A percentile compares a stretch with the other conserved stretches of the same genome.
Evolutionary conservation across 2,888 invertebrate species (phyloP).

Genomic region (Norana najaformis): DNA sequence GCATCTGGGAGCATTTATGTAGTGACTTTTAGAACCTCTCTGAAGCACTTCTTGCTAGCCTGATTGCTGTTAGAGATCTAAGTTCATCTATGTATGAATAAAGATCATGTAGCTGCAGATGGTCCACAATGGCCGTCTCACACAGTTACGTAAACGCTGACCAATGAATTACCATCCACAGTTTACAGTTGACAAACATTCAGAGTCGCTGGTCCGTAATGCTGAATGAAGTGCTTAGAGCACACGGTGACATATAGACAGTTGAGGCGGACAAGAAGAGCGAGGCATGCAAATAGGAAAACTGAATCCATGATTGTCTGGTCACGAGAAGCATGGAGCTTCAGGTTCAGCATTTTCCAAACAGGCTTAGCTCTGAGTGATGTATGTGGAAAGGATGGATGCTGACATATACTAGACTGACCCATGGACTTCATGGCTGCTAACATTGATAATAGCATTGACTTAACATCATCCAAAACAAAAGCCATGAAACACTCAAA

Average conservation of each 20-base stretch:
- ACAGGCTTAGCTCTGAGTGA: not conserved
- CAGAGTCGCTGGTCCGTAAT: not conserved
- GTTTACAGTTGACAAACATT: not conserved
- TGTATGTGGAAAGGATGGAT: not conserved
- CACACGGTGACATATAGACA: not conserved
- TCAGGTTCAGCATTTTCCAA: not conserved
- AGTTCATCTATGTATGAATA: not conserved
- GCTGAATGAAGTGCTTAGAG: not conserved
- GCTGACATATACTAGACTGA: not conserved
- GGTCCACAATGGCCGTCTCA: no score
- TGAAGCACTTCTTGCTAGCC: not conserved
- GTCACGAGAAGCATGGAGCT: not conserved
- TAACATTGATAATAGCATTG: not conserved
- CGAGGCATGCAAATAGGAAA: not conserved
- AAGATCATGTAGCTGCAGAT: not conserved
- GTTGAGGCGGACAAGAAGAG: not conserved
- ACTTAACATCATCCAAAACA: not conserved
- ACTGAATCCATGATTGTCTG: not conserved
- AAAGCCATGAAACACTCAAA: not conserved
- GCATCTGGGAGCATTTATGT: not conserved
- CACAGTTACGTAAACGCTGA: not conserved
- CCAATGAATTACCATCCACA: not conserved
- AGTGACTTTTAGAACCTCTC: slow-evolving; percentile 2
- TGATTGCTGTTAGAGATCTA: not conserved
- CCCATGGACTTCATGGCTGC: not conserved